These are phyloP conservation scores for Manduca sexta DNA, from an alignment of 1,140 invertebrate species.

Conservation along the genomic window DNA sequence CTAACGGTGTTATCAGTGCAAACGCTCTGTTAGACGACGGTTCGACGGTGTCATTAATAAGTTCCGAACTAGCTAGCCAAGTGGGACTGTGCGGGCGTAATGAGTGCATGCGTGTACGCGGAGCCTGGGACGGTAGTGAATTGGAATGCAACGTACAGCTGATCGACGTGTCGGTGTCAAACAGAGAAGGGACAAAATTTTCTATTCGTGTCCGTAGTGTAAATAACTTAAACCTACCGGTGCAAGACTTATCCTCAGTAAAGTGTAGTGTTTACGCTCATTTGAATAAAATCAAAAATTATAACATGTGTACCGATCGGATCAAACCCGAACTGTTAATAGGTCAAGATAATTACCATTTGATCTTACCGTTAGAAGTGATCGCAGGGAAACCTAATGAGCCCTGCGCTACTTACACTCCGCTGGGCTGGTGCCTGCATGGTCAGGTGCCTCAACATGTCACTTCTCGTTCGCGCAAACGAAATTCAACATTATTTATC, in stretches of 20 bases:
- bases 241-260: no score
- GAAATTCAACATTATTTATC: slow-evolving; percentile 1
- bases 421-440: slow-evolving; percentile 25
- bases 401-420: slow-evolving; percentile 11
- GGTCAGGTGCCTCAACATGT: slow-evolving; percentile 6
- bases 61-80: slow-evolving; percentile 4
- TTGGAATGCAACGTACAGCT: no score
- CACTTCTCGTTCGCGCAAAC: not conserved
- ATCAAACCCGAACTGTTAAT: slow-evolving; percentile 22
- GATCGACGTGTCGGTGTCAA: no score
- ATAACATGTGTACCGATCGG: no score
- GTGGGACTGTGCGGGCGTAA: slow-evolving; percentile 7
- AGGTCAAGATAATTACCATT: slow-evolving; percentile 28
- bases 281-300: no score
- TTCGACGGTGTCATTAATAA: slow-evolving; percentile 15
- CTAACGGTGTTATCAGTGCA: slow-evolving; percentile 8
- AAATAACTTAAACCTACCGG: no score
- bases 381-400: slow-evolving; percentile 13
- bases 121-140: no score
- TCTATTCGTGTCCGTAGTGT: no score
- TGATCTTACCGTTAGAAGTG: slow-evolving; percentile 18
- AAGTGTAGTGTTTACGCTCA: no score
- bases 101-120: slow-evolving; percentile 9
- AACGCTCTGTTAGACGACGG: slow-evolving; percentile 22
- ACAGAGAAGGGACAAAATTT: no score